Base-by-base conservation (phyloP, 1,140 invertebrate species). In the Pentalonia nigronervosa region DNA sequence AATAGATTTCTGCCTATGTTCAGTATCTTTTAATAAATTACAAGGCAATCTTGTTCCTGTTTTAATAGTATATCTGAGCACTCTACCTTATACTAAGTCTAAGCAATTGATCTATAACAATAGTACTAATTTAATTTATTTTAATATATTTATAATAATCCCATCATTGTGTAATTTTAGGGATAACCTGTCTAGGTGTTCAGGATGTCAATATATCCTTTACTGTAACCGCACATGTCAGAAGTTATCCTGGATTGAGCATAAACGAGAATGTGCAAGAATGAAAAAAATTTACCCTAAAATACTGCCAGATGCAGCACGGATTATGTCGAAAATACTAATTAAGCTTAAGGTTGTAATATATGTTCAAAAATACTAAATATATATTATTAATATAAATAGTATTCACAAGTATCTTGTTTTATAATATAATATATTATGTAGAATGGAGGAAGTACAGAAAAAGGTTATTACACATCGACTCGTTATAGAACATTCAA, bases 141-240 rank as follows among this genome's bases (percentile, higher is more conserved):
- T 11, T n/a, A 41, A 41, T 7, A n/a, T 47, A 48, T 48, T 48
- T 48, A 48, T 47, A 87, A 6, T 47, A 87, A 47, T 94, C 14
- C 11, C 30, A 17, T 60, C 94, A 94, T 93, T 94, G 91, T 94
- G 47, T 76, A 94, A 93, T 96, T 96, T 94, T 94, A 97, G 97
- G 94, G 95, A 95, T 2, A 96, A 97, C 94, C 95, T 98, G 14
- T 95, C 96, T 7, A 98, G 97, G 95, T 98, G 97, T 95, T 97
- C 97, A 2, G 97, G 96, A n/a, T 98, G 97, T 95, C 96, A 97
- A n/a, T 97, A 97, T 95, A 97, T 97, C 6, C 96, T 97, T 95
- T 98, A 98, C 94, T 98, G 98, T 94, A 96, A 97, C 92, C 96
- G 96, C 53, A 94, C 94, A 89, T 98, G 98, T 95, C 98, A 98